Conservation (phyloP, 2,797 vertebrate genomes). For the Urocyon cinereoargenteus region DNA sequence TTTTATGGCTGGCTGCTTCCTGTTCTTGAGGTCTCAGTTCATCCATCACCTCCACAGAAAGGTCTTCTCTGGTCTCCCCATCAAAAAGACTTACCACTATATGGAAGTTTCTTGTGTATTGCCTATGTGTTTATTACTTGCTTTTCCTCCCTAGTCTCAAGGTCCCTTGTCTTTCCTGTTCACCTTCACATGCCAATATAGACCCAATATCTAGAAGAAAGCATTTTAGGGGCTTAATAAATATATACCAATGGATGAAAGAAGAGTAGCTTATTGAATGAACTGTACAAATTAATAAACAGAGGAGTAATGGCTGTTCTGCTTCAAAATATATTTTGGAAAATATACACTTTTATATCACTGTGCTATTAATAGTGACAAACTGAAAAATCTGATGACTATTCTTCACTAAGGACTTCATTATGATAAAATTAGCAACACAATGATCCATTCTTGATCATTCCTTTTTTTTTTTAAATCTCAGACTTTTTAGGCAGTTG, state of each 20-base stretch:
- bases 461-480: neutral
- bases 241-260: neutral
- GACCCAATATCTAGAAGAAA: neutral
- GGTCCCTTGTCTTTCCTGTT: neutral
- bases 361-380: neutral
- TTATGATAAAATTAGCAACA: slow-evolving; percentile 6
- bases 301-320: neutral
- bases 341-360: neutral
- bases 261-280: neutral
- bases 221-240: neutral
- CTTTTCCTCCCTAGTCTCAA: neutral
- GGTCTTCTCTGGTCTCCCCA: neutral
- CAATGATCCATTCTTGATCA: neutral
- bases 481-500: neutral
- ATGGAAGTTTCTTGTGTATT: neutral
- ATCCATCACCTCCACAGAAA: neutral
- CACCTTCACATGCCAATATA: neutral
- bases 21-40: neutral
- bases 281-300: neutral
- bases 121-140: neutral
- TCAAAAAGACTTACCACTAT: neutral
- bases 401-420: neutral
- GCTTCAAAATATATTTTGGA: neutral
- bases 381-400: neutral
- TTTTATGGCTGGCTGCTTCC: neutral